Conservation (phyloP, 2,113 vertebrate species). For the Verasper variegatus region DNA sequence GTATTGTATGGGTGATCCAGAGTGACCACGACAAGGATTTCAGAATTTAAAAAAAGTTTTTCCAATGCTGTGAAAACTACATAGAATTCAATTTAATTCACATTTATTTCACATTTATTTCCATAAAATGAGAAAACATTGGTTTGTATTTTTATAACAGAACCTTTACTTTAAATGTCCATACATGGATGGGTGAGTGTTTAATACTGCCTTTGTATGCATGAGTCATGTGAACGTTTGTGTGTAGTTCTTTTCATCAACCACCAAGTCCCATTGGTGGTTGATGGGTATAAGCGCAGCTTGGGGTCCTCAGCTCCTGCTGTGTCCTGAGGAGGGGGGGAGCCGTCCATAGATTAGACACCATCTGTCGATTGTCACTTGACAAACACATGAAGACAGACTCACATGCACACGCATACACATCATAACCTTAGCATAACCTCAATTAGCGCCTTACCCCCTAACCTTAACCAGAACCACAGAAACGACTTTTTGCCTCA, state of each 20-base stretch:
- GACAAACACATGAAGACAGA: slow-evolving; percentile 37
- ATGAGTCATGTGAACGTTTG: slow-evolving; percentile 6
- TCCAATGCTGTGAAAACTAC: too few species aligned
- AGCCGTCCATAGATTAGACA: slow-evolving; percentile 72
- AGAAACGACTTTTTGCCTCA: background rate
- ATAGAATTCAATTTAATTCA: too few species aligned
- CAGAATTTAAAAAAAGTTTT: too few species aligned
- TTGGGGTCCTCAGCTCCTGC: slow-evolving; percentile 62
- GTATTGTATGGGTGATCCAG: background rate
- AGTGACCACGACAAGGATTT: background rate
- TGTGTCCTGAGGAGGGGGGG: slow-evolving; percentile 42
- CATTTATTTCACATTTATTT: too few species aligned
- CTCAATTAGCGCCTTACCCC: background rate
- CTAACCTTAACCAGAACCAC: background rate
- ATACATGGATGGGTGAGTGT: too few species aligned
- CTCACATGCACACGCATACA: slow-evolving; percentile 11
- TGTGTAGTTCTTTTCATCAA: slow-evolving; percentile 40
- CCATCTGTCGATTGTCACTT: slow-evolving; percentile 79
- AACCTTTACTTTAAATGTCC: too few species aligned
- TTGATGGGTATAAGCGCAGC: slow-evolving; percentile 60
- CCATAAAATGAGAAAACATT: too few species aligned
- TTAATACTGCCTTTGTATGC: too few species aligned
- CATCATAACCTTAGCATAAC: background rate
- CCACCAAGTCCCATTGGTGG: slow-evolving; percentile 31
- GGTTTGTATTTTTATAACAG: too few species aligned